phyloP scores from a whole-genome alignment of 2,113 vertebrate genomes.

The Sclerurus mexicanus region DNA sequence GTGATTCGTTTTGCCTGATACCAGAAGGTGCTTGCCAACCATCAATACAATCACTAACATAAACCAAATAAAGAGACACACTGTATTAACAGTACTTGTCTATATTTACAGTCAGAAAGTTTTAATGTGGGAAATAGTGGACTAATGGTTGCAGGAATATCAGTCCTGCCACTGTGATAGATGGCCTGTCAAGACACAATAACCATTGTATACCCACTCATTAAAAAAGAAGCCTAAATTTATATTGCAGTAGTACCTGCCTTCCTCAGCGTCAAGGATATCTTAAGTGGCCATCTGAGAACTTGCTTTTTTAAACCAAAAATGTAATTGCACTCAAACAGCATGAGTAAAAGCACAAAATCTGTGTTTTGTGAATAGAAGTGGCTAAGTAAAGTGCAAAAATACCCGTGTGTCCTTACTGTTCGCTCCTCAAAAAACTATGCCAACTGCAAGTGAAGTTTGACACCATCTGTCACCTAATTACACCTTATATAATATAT shows the following conservation, averaged over 20 bases:
- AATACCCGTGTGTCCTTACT: not conserved
- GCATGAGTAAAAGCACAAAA: not conserved
- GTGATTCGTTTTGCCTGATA: not conserved
- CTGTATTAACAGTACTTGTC: not conserved
- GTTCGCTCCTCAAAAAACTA: not conserved
- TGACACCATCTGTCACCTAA: slow-evolving; percentile 31
- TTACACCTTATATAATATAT: slow-evolving; percentile 26
- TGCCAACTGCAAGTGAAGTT: not conserved
- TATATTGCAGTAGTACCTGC: not conserved
- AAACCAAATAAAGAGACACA: not conserved
- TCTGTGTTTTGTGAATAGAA: not conserved
- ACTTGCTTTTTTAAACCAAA: not conserved
- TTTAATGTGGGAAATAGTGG: not conserved
- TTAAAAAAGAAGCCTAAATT: not conserved
- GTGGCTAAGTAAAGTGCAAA: not conserved
- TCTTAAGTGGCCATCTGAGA: not conserved
- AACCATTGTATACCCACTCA: not conserved
- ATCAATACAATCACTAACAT: not conserved
- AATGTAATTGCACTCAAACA: not conserved
- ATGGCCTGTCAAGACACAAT: not conserved
- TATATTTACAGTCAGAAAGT: not conserved
- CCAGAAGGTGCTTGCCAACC: not conserved
- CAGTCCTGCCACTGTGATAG: not conserved
- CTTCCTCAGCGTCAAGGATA: not conserved
- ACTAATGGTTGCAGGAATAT: not conserved